phyloP scores from a whole-genome alignment of 1,140 invertebrate species.

The Diorhabda elongata region DNA sequence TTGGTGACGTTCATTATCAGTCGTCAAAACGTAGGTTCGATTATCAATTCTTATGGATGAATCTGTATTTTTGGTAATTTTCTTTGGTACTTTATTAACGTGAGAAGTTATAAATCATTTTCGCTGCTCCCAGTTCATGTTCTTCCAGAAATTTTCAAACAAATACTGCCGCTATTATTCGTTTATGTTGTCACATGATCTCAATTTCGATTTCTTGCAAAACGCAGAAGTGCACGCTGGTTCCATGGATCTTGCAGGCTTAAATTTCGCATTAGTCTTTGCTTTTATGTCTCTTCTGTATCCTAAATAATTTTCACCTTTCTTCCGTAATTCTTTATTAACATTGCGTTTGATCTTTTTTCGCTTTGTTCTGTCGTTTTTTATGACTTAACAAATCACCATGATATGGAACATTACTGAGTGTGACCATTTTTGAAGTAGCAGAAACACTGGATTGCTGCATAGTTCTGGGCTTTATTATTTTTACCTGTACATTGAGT shows the following conservation, averaged over 20 bases:
- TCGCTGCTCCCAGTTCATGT: conserved; percentile 18
- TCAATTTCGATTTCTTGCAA: conserved; percentile 16
- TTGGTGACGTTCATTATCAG: conserved; percentile 7
- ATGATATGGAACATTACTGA: conserved; percentile 4
- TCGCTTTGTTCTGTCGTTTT: conserved; percentile 15
- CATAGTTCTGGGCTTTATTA: conserved; percentile 1
- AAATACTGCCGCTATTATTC: conserved; percentile 12
- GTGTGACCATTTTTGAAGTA: conserved; percentile 4
- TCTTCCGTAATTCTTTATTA: conserved; percentile 13
- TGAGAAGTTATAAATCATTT: conserved; percentile 16
- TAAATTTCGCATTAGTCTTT: conserved; percentile 4
- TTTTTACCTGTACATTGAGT: background rate
- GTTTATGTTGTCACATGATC: conserved; percentile 14
- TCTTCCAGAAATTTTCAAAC: conserved; percentile 13
- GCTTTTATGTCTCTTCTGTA: conserved; percentile 12
- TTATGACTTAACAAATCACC: conserved; percentile 5
- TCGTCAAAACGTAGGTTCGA: conserved; percentile 8
- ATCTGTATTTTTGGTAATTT: conserved; percentile 8
- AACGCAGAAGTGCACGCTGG: conserved; percentile 9
- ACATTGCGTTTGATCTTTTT: conserved; percentile 11
- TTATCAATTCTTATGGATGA: conserved; percentile 4
- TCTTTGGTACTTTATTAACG: background rate
- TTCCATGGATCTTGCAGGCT: conserved; percentile 8
- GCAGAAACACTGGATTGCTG: conserved; percentile 11
- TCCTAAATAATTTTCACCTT: conserved; percentile 9